These are phyloP conservation scores for Synergus itoensis DNA, from an alignment of 2,888 invertebrate species.

Conservation along the genomic window DNA sequence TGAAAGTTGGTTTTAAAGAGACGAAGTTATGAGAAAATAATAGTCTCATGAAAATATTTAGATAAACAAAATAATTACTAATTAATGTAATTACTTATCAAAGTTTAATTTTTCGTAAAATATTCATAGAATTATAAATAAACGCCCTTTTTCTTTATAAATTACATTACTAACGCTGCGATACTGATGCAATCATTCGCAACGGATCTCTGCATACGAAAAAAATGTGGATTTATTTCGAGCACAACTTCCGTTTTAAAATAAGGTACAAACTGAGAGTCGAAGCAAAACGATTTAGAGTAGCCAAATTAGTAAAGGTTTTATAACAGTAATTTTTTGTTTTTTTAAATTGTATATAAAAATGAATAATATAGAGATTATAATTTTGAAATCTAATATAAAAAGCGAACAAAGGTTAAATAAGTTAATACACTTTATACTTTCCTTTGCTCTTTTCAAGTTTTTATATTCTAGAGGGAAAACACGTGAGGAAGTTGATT, in stretches of 20 bases:
- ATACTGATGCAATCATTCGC: conserved; percentile 29
- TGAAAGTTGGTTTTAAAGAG: conserved; percentile 2
- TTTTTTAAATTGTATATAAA: too few relatives aligned
- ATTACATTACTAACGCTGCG: not conserved
- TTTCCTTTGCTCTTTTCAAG: not conserved
- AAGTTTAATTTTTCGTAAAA: not conserved
- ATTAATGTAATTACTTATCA: not conserved
- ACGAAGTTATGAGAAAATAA: not conserved
- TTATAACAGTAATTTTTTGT: not conserved
- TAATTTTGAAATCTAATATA: too few relatives aligned
- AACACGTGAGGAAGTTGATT: not conserved
- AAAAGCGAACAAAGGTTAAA: too few relatives aligned
- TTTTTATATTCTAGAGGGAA: not conserved
- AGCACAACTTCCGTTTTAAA: conserved; percentile 25
- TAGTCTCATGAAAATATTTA: not conserved
- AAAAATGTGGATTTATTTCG: conserved; percentile 18
- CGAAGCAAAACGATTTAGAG: not conserved
- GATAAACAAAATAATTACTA: not conserved
- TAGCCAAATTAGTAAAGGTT: not conserved
- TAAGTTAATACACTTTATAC: not conserved
- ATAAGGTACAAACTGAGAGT: conserved; percentile 2
- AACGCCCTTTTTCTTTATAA: not conserved
- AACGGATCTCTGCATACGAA: not conserved
- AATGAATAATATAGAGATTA: too few relatives aligned
- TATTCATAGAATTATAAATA: not conserved